Evolutionary conservation across 2,888 invertebrate species (phyloP).

Genomic region (Drosophila cognata): DNA sequence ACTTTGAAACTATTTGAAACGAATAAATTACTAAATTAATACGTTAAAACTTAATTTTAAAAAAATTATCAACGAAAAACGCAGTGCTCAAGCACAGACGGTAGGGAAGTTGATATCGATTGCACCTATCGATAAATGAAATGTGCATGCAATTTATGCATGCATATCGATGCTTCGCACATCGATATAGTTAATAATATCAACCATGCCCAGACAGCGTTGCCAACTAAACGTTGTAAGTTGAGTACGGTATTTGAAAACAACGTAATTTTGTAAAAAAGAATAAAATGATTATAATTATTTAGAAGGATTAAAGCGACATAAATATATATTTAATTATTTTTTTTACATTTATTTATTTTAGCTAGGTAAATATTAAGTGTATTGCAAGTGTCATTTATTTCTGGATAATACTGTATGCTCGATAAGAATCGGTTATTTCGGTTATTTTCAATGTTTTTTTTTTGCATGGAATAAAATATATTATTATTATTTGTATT

Average conservation of each 20-base stretch:
- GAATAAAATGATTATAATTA: slow-evolving; percentile 42
- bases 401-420: slow-evolving; percentile 71
- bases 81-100: slow-evolving; percentile 71
- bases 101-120: slow-evolving; percentile 61
- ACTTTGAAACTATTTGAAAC: slow-evolving; percentile 69
- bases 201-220: slow-evolving; percentile 34
- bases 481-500: slow-evolving; percentile 32
- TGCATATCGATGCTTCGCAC: background rate
- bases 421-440: slow-evolving; percentile 58
- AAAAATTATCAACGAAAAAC: slow-evolving; percentile 83
- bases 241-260: background rate
- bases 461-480: slow-evolving; percentile 65
- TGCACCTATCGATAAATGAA: slow-evolving; percentile 23
- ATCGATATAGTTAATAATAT: slow-evolving; percentile 26
- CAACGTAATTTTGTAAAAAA: background rate
- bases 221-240: slow-evolving; percentile 30
- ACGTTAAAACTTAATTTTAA: slow-evolving; percentile 73
- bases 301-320: slow-evolving; percentile 49
- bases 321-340: slow-evolving; percentile 35
- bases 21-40: slow-evolving; percentile 77
- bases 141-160: slow-evolving; percentile 18
- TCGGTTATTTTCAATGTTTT: slow-evolving; percentile 42
- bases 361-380: slow-evolving; percentile 62
- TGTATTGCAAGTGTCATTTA: slow-evolving; percentile 60
- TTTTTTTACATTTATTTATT: slow-evolving; percentile 58